Conservation (phyloP, 2,797 vertebrate genomes). For the Nannoperca obscura region DNA sequence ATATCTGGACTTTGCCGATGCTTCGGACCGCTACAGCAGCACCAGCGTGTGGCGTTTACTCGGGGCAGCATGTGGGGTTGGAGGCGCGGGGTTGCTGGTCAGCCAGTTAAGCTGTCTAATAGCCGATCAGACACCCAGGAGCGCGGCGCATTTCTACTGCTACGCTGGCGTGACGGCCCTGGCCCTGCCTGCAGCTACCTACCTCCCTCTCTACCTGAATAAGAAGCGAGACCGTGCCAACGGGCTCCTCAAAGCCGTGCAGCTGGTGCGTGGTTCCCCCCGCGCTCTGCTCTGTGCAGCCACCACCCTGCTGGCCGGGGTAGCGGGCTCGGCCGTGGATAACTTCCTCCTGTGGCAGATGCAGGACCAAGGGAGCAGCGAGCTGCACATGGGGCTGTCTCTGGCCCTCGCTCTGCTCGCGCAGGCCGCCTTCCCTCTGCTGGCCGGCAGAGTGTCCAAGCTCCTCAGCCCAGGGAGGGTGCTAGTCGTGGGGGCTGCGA, state of each 20-base stretch:
- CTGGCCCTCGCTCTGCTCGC: slow-evolving; percentile 84
- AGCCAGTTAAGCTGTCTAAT: slow-evolving; percentile 82
- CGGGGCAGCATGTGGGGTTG: slow-evolving; percentile 83
- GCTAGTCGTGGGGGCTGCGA: slow-evolving; percentile 72
- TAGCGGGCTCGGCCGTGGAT: slow-evolving; percentile 72
- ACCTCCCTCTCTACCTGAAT: slow-evolving; percentile 85
- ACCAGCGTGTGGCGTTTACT: slow-evolving; percentile 84
- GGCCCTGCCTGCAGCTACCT: slow-evolving; percentile 68
- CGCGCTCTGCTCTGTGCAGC: slow-evolving; percentile 80
- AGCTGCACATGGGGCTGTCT: slow-evolving; percentile 88
- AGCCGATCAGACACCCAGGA: slow-evolving; percentile 30
- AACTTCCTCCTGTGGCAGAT: slow-evolving; percentile 94
- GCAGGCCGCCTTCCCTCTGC: slow-evolving; percentile 80
- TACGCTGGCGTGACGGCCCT: slow-evolving; percentile 75
- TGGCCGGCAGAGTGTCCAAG: slow-evolving; percentile 73
- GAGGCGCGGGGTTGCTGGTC: slow-evolving; percentile 81
- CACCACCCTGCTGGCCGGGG: slow-evolving; percentile 84
- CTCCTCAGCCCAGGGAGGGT: slow-evolving; percentile 78
- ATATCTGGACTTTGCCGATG: slow-evolving; percentile 91
- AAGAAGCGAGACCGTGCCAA: slow-evolving; percentile 69
- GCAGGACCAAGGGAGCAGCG: slow-evolving; percentile 86
- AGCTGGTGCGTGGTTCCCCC: slow-evolving; percentile 81
- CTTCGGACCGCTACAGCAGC: slow-evolving; percentile 83
- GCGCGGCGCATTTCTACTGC: slow-evolving; percentile 85
- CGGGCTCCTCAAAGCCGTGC: slow-evolving; percentile 83